These are phyloP conservation scores for Dryocosmus kuriphilus DNA, from an alignment of 2,888 invertebrate genomes.

Conservation along the genomic window DNA sequence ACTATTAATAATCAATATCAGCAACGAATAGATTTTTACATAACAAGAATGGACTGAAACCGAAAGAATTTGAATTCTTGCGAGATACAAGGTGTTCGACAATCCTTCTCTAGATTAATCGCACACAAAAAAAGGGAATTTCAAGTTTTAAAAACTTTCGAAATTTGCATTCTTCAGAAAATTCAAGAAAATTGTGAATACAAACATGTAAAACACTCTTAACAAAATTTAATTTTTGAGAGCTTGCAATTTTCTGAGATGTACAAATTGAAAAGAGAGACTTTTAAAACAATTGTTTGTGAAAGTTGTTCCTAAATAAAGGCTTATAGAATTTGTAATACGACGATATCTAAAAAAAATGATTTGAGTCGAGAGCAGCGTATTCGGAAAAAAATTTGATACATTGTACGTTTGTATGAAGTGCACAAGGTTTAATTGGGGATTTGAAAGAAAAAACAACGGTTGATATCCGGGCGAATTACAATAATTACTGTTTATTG, in stretches of 20 bases:
- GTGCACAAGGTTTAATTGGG: not conserved
- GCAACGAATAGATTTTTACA: constrained; percentile 16
- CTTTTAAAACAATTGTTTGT: not conserved
- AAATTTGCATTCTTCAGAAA: constrained; percentile 8
- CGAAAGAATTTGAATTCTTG: constrained; percentile 30
- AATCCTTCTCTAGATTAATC: constrained; percentile 18
- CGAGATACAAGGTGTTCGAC: constrained; percentile 6
- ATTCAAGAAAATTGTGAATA: not conserved
- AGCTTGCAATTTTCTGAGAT: not conserved
- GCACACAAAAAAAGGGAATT: not conserved
- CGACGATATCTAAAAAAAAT: not conserved
- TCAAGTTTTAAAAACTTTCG: not conserved
- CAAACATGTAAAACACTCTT: not conserved
- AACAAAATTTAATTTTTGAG: not conserved
- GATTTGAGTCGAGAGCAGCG: constrained; percentile 3
- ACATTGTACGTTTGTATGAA: not conserved
- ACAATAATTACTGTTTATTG: constrained; percentile 21
- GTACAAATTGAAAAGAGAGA: not conserved
- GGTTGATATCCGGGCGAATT: constrained; percentile 5
- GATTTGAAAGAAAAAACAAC: constrained; percentile 9
- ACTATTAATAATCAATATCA: constrained; percentile 8
- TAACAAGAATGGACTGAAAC: not conserved
- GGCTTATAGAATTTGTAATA: not conserved
- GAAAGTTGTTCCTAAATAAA: not conserved
- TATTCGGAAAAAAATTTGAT: not conserved